Conservation (phyloP, 1,140 invertebrate genomes). For the Drosophila funebris region DNA sequence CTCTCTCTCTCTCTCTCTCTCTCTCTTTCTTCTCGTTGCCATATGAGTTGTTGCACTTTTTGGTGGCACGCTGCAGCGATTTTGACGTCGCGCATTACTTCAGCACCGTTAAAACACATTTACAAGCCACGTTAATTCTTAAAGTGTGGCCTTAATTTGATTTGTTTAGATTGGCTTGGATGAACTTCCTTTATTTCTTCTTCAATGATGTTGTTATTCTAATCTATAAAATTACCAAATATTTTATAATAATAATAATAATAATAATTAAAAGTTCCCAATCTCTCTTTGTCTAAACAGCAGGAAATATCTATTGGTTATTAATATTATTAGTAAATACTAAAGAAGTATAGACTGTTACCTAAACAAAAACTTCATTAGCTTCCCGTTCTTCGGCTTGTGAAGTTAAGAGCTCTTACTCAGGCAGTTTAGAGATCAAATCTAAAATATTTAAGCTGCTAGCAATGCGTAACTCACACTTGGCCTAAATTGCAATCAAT, state of each 20-base stretch:
- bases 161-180: slow-evolving; percentile 70
- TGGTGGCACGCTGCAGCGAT: slow-evolving; percentile 70
- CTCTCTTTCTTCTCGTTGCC: slow-evolving; percentile 11
- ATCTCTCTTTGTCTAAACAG: no score
- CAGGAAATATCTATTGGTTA: no score
- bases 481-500: slow-evolving; percentile 54
- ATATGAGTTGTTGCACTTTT: slow-evolving; percentile 36
- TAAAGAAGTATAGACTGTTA: no score
- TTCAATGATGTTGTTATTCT: no score
- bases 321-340: no score
- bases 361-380: neutral
- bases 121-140: slow-evolving; percentile 81
- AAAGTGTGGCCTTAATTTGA: slow-evolving; percentile 81
- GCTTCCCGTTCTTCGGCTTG: neutral
- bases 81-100: slow-evolving; percentile 74
- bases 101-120: slow-evolving; percentile 80
- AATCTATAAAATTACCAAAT: no score
- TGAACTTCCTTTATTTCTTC: slow-evolving; percentile 30
- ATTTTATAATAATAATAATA: no score
- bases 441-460: slow-evolving; percentile 6
- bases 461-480: slow-evolving; percentile 42
- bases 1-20: slow-evolving; percentile 6
- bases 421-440: slow-evolving; percentile 32
- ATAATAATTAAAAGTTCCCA: no score
- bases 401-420: slow-evolving; percentile 16